Conservation (phyloP, 2,797 vertebrate genomes). For the Thalassophryne amazonica region DNA sequence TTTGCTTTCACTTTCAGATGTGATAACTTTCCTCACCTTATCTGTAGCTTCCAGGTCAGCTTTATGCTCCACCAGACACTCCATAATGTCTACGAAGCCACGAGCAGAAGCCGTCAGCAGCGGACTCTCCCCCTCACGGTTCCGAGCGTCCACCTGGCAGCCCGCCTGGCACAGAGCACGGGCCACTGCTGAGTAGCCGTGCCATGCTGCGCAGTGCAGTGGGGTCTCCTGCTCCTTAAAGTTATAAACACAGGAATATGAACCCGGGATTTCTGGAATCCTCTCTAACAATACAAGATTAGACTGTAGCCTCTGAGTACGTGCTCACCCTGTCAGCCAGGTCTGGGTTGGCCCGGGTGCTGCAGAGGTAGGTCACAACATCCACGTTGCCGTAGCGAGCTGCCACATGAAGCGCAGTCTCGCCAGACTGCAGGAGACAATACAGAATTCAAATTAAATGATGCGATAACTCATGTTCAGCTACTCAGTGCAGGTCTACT, state of each 20-base stretch:
- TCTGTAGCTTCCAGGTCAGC: slow-evolving; percentile 87
- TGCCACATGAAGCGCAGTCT: slow-evolving; percentile 93
- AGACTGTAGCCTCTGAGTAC: not conserved
- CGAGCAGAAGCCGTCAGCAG: slow-evolving; percentile 92
- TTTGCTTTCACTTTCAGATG: no score
- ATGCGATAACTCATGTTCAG: not conserved
- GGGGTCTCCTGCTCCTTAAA: slow-evolving; percentile 93
- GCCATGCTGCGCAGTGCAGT: slow-evolving; percentile 95
- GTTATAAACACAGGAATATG: not conserved
- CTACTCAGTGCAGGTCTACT: no score
- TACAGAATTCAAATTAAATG: not conserved
- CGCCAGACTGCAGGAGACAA: slow-evolving; percentile 84
- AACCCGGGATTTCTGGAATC: not conserved
- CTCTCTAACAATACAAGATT: rapidly evolving
- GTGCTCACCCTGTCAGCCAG: slow-evolving; percentile 89
- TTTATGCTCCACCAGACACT: slow-evolving; percentile 87
- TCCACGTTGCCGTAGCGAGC: slow-evolving; percentile 95
- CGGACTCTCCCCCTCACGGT: slow-evolving; percentile 91
- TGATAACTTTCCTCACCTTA: no score
- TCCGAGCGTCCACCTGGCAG: slow-evolving; percentile 87
- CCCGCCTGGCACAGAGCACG: slow-evolving; percentile 86
- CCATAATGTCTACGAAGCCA: slow-evolving; percentile 93
- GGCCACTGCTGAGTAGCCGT: slow-evolving; percentile 90
- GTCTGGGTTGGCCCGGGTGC: slow-evolving; percentile 87
- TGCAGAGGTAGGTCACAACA: slow-evolving; percentile 92